Percentiles rank a stretch among this genome's conserved stretches.
These are phyloP conservation scores for Rhizomys pruinosus DNA, from an alignment of 2,113 vertebrate genomes.

Conservation along the genomic window DNA sequence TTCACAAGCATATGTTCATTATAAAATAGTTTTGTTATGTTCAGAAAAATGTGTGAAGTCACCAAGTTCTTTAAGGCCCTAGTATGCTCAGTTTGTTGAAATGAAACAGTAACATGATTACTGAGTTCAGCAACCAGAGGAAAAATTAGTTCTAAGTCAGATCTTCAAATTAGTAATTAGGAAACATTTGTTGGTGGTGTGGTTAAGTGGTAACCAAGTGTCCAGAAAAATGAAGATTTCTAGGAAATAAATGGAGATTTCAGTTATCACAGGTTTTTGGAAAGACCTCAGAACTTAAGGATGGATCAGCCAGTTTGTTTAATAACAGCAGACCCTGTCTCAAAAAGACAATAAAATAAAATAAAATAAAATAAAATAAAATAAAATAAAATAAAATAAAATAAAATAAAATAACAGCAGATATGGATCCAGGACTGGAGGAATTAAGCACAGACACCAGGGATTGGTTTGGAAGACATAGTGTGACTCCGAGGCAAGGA, in stretches of 20 bases:
- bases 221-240: constrained; percentile 55
- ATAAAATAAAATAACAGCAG: not conserved
- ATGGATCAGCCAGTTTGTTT: not conserved
- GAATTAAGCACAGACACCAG: not conserved
- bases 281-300: not conserved
- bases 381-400: too few species aligned
- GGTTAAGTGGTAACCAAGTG: constrained; percentile 14
- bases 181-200: constrained; percentile 3
- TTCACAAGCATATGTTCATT: constrained; percentile 17
- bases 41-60: constrained; percentile 46
- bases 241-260: constrained; percentile 15
- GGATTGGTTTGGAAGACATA: not conserved
- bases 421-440: constrained; percentile 26
- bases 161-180: not conserved
- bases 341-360: too few species aligned
- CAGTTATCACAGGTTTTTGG: not conserved
- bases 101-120: not conserved
- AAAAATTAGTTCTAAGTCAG: constrained; percentile 20
- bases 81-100: not conserved
- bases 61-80: constrained; percentile 31
- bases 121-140: not conserved
- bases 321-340: constrained; percentile 15
- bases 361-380: too few species aligned
- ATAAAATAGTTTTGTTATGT: constrained; percentile 34
- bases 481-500: constrained; percentile 1